A percentile compares a stretch with the other conserved stretches of the same genome.
These are phyloP conservation scores for Melanostoma mellinum DNA, from an alignment of 2,888 invertebrate genomes.

Conservation along the genomic window DNA sequence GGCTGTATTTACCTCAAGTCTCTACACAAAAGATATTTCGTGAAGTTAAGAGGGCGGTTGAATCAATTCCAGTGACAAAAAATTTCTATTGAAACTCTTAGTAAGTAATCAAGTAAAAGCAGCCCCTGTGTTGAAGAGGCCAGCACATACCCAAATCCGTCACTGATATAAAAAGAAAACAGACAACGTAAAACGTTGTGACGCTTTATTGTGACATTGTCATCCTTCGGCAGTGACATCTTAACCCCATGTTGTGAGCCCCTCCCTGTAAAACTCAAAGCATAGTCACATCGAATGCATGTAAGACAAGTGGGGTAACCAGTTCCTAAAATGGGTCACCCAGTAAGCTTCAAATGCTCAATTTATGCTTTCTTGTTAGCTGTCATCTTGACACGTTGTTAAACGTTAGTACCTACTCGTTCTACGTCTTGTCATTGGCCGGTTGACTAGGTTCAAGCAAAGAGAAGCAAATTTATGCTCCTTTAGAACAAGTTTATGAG, in stretches of 20 bases:
- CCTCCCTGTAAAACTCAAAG: background rate
- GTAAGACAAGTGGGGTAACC: background rate
- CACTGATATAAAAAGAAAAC: conserved; percentile 17
- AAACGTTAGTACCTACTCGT: conserved; percentile 29
- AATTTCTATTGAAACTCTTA: too few relatives aligned
- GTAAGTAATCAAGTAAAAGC: too few relatives aligned
- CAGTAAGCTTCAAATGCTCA: conserved; percentile 39
- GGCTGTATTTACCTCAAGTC: conserved; percentile 1
- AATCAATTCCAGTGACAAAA: too few relatives aligned
- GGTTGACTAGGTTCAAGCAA: background rate
- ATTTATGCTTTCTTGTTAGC: conserved; percentile 59
- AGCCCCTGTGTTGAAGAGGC: background rate
- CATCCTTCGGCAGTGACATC: conserved; percentile 52
- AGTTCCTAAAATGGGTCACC: conserved; percentile 8
- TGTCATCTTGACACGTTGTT: conserved; percentile 64
- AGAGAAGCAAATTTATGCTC: conserved; percentile 3
- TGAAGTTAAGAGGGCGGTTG: too few relatives aligned
- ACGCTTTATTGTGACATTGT: conserved; percentile 56
- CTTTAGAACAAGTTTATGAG: conserved; percentile 8
- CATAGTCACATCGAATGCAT: conserved; percentile 32
- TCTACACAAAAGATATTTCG: background rate
- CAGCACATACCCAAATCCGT: background rate
- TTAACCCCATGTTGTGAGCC: conserved; percentile 26
- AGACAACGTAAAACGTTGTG: conserved; percentile 46
- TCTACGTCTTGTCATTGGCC: conserved; percentile 6